Percentiles rank a stretch among this genome's conserved stretches.
phyloP scores from a whole-genome alignment of 2,113 vertebrate genomes.

The Anhinga anhinga region DNA sequence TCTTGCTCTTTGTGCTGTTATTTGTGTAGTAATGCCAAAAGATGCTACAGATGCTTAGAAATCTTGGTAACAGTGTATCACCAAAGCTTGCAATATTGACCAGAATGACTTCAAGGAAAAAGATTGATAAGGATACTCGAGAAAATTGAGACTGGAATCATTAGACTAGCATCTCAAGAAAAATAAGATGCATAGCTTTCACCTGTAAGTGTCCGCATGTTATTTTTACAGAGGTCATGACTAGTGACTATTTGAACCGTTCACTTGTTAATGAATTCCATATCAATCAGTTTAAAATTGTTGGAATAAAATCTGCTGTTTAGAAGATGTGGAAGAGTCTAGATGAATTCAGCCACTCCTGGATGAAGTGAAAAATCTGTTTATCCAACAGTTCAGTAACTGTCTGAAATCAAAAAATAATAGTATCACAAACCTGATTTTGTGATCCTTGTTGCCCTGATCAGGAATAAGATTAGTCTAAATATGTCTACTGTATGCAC shows the following conservation, averaged over 20 bases:
- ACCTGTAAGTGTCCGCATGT: neutral
- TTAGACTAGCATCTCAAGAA: neutral
- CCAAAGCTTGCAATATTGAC: neutral
- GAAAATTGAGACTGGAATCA: neutral
- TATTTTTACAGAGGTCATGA: neutral
- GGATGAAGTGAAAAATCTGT: neutral
- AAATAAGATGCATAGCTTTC: neutral
- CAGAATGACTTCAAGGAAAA: neutral
- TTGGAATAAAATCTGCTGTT: neutral
- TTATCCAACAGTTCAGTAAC: neutral
- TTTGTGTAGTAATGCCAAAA: neutral
- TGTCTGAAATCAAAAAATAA: neutral
- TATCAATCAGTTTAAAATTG: neutral
- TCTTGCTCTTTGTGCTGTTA: neutral
- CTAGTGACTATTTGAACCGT: neutral
- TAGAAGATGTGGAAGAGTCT: neutral
- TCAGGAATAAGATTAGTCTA: neutral
- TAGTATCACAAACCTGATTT: neutral
- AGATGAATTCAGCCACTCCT: neutral
- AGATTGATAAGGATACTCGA: neutral
- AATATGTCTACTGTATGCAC: neutral
- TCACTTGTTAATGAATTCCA: neutral
- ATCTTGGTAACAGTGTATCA: neutral
- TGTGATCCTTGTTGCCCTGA: neutral
- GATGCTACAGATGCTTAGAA: neutral